Conservation (phyloP, 2,888 invertebrate species). For the Netelia inedita region DNA sequence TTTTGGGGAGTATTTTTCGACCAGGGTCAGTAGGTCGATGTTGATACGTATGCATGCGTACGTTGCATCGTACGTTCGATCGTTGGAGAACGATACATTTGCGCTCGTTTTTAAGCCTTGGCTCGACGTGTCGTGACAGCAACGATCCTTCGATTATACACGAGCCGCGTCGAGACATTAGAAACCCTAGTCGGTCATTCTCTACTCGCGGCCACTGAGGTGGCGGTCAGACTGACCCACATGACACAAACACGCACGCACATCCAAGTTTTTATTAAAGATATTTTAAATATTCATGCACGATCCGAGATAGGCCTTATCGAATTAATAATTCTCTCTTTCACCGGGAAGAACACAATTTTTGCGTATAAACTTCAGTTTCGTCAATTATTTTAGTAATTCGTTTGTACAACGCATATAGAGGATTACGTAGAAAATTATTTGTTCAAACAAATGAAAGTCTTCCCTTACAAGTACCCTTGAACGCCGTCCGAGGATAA, state of each 20-base stretch:
- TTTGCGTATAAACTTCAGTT: background rate
- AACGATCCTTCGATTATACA: conserved; percentile 57
- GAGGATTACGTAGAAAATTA: too few species aligned
- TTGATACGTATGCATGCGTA: background rate
- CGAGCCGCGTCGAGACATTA: conserved; percentile 59
- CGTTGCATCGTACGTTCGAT: conserved; percentile 4
- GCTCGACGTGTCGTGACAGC: conserved; percentile 62
- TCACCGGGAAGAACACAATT: background rate
- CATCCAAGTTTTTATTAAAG: conserved; percentile 7
- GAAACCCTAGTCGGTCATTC: conserved; percentile 70
- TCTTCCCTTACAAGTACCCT: too few species aligned
- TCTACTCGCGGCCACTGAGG: conserved; percentile 41
- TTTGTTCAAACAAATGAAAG: too few species aligned
- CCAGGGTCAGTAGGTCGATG: conserved; percentile 17
- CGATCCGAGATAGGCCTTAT: too few species aligned
- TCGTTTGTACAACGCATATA: too few species aligned
- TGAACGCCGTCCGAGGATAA: too few species aligned
- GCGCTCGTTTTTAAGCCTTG: conserved; percentile 36
- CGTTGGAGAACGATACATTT: conserved; percentile 24
- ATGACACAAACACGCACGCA: conserved; percentile 51
- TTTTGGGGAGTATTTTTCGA: conserved; percentile 21
- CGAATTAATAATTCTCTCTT: background rate
- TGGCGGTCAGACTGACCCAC: conserved; percentile 71
- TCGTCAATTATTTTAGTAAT: too few species aligned
- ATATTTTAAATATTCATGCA: background rate